phyloP scores from a whole-genome alignment of 2,888 invertebrate species.

The Catocala fraxini region DNA sequence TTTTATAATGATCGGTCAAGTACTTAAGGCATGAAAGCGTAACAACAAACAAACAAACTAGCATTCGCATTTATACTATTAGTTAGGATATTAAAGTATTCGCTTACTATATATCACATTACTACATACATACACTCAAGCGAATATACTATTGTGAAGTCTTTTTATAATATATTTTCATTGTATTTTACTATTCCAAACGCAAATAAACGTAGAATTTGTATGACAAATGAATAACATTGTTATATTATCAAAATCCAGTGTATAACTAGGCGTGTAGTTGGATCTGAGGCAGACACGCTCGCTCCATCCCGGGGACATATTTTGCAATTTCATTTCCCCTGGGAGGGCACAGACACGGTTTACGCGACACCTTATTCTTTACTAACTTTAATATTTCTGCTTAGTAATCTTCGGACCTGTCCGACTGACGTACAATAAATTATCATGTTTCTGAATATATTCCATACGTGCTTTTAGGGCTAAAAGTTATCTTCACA shows the following conservation, averaged over 20 bases:
- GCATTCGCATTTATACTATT: too few relatives aligned
- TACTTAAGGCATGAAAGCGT: too few relatives aligned
- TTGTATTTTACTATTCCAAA: background rate
- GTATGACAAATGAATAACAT: constrained; percentile 21
- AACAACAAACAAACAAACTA: too few relatives aligned
- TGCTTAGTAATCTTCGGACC: constrained; percentile 65
- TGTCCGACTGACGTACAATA: constrained; percentile 53
- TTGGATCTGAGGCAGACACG: constrained; percentile 59
- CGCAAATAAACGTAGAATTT: background rate
- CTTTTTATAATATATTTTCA: too few relatives aligned
- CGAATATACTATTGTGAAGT: too few relatives aligned
- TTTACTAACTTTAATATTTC: constrained; percentile 72
- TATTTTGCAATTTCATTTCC: constrained; percentile 85
- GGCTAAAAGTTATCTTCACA: too few relatives aligned
- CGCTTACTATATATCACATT: too few relatives aligned
- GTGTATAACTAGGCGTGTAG: constrained; percentile 47
- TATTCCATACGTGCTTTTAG: constrained; percentile 2
- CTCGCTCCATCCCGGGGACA: constrained; percentile 67
- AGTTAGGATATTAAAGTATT: too few relatives aligned
- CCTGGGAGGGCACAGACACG: constrained; percentile 63
- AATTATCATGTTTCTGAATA: constrained; percentile 29
- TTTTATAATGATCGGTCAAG: too few relatives aligned
- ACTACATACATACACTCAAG: too few relatives aligned
- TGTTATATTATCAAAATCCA: constrained; percentile 29
- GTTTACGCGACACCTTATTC: constrained; percentile 74